Base-by-base conservation (phyloP, 2,113 vertebrate genomes). In the Syngnathus scovelli region DNA sequence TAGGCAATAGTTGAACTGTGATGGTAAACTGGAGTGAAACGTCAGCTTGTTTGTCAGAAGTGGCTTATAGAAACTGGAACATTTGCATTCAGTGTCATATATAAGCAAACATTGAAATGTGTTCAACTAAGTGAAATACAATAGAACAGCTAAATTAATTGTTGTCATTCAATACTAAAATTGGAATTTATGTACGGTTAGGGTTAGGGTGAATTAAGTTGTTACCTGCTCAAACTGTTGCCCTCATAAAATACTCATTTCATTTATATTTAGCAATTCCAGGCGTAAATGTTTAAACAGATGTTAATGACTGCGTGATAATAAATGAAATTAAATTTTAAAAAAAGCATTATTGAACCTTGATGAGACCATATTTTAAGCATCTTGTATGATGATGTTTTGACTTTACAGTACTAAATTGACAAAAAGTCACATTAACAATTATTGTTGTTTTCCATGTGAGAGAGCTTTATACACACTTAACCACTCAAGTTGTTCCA, bases 401-500 rank as follows among this genome's bases (percentile, higher is more conserved):
- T 49, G 48, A 19, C 48, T 33, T 33, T 3, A 33, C 27, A 33
- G 27, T 33, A 33, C 27, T 33, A 33, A 33, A 33, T 33, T 33
- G 27, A 33, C 27, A 33, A 33, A 33, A 33, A 3, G 27, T 33
- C 27, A 3, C 27, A 33, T 33, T 33, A 33, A 33, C 2, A 33
- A 33, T 33, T 3, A 33, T 33, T 33, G 27, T 33, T 33, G 27
- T 33, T 33, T 33, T 33, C 27, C 3, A 33, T 3, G 27, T 33
- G 27, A 33, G 27, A 33, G 27, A 33, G 27, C 27, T 33, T 56
- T 36, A 12, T 1, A 13, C 27, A 70, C 64, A 59, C 21, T 68
- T 4, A 0, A 27, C 55, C 13, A 58, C 55, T 23, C 71, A 64
- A 69, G 37, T 61, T 54, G 64, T 61, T 72, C 68, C 44, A 73